Evolutionary conservation across 2,113 vertebrate species (phyloP), one percentile per base, ranked within the genome.

Genomic region (Platysternon megacephalum): DNA sequence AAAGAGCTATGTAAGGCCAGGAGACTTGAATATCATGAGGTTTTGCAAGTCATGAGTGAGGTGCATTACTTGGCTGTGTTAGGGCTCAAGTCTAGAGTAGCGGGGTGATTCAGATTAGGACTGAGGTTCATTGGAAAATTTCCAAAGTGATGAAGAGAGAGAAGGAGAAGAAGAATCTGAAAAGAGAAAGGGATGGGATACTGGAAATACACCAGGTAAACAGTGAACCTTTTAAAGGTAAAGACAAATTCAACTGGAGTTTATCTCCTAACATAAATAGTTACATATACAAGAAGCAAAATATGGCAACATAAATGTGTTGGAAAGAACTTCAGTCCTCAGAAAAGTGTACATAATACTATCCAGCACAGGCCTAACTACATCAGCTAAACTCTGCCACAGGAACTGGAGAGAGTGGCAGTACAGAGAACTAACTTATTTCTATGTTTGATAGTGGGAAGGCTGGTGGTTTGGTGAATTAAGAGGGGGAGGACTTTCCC

Each of bases 121-220:
- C 28, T 16, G 51, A 52, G 51, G 51, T 16, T 52, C 56, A 79
- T 24, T 10, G 68, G 28, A 68, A 51, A 46, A 48, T 1, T 0
- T 12, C 79, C 79, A 46, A 78, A 68, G 35, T 24, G 26, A 81
- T 39, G 80, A 7, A 85, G 28, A 61, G 68, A 83, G 26, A 48
- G 46, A 48, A 48, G 56, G 10, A 82, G 72, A 79, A 2, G 0
- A 32, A 91, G 89, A 39, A 19, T n/a, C n/a, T n/a, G n/a, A n/a
- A n/a, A n/a, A n/a, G n/a, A n/a, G n/a, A n/a, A n/a, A n/a, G n/a
- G n/a, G 58, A 26, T 28, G 22, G 13, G 28, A 58, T 29, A 58
- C 16, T 26, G 42, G 61, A 56, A 1, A 44, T 4, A 79, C 0
- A 1, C 51, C 32, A 2, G 3, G 2, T 46, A 44, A 55, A n/a